phyloP scores from a whole-genome alignment of 2,113 vertebrate species.

The Sclerurus mexicanus region DNA sequence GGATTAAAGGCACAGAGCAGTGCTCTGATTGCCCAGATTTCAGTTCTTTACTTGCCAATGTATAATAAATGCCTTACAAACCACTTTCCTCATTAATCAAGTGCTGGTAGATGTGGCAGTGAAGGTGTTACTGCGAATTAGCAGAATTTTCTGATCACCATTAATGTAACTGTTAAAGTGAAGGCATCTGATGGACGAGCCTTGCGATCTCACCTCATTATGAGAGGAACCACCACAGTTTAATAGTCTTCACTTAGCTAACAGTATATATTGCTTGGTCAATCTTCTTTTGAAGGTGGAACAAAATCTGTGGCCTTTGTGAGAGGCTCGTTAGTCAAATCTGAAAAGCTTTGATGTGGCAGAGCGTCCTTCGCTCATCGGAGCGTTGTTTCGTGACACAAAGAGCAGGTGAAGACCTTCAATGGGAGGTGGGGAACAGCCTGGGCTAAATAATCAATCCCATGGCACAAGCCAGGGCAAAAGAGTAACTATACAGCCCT shows the following conservation, averaged over 20 bases:
- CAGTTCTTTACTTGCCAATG: background rate
- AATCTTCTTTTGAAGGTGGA: background rate
- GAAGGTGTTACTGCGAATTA: conserved; percentile 34
- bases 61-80: background rate
- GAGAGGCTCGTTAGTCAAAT: background rate
- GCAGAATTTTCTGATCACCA: conserved; percentile 3
- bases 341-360: background rate
- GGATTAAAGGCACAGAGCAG: background rate
- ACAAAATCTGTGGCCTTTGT: background rate
- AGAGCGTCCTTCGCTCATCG: background rate
- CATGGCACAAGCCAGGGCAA: background rate
- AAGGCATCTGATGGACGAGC: background rate
- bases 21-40: background rate
- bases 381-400: accelerated
- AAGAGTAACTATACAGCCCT: background rate
- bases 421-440: background rate
- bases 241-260: background rate
- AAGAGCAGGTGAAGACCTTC: background rate
- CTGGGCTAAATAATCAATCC: background rate
- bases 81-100: background rate
- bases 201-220: background rate
- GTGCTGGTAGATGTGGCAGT: background rate
- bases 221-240: background rate
- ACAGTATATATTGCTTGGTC: background rate
- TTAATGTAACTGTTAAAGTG: background rate